phyloP scores from a whole-genome alignment of 2,113 vertebrate species.

The Trachemys scripta region DNA sequence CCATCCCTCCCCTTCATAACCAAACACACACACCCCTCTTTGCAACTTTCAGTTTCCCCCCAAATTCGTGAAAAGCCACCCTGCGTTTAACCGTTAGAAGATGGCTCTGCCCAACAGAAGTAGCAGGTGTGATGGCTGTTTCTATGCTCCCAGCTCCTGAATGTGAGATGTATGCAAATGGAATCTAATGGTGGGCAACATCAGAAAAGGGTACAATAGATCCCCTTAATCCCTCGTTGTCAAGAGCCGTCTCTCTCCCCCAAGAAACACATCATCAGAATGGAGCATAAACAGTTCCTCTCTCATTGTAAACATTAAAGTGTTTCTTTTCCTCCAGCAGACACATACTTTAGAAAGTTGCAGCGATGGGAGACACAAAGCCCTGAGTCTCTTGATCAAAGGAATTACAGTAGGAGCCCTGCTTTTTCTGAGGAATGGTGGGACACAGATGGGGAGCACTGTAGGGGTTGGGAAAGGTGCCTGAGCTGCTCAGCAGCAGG shows the following conservation, averaged over 20 bases:
- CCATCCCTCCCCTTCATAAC: neutral
- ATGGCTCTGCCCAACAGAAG: fast-evolving
- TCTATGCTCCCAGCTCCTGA: neutral
- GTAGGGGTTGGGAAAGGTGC: neutral
- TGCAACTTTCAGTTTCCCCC: fast-evolving
- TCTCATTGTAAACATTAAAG: neutral
- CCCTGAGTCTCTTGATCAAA: neutral
- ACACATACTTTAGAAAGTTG: neutral
- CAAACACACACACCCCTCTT: fast-evolving
- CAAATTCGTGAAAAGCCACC: fast-evolving
- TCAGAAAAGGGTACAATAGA: conserved; percentile 48
- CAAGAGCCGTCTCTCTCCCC: conserved; percentile 7
- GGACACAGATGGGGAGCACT: neutral
- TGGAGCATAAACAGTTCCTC: neutral
- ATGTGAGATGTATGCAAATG: neutral
- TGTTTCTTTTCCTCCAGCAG: neutral
- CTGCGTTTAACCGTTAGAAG: neutral
- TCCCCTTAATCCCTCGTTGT: conserved; percentile 43
- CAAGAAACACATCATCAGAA: neutral
- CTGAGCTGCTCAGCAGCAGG: neutral
- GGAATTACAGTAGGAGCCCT: neutral
- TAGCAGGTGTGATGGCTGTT: neutral
- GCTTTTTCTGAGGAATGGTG: neutral
- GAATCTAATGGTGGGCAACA: neutral
- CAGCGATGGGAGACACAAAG: neutral